phyloP scores from a whole-genome alignment of 2,113 vertebrate genomes.

The Raja brachyura region DNA sequence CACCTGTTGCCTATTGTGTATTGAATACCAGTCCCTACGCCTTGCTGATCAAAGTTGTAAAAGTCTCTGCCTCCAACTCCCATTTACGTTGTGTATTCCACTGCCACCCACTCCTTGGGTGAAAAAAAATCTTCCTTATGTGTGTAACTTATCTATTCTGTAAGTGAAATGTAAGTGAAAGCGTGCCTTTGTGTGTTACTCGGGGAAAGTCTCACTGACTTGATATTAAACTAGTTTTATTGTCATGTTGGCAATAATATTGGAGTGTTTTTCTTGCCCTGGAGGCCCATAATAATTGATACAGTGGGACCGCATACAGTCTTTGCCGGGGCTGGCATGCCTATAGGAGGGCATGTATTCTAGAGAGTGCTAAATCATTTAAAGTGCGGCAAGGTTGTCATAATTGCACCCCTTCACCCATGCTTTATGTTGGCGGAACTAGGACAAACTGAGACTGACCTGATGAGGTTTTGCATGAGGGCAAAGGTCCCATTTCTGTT shows the following conservation, averaged over 20 bases:
- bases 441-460: not conserved
- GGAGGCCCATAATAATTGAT: not conserved
- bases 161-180: not conserved
- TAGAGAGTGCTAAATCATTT: not conserved
- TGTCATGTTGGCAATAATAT: not conserved
- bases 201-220: not conserved
- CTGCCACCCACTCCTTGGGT: too few relatives aligned
- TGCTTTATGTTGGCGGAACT: not conserved
- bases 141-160: not conserved
- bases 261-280: not conserved
- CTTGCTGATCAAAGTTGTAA: too few relatives aligned
- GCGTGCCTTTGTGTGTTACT: not conserved
- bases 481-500: too few relatives aligned
- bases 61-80: too few relatives aligned
- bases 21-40: too few relatives aligned
- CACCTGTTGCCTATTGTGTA: too few relatives aligned
- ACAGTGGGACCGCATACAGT: not conserved
- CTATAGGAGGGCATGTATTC: not conserved
- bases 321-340: not conserved
- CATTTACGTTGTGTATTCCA: too few relatives aligned
- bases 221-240: not conserved
- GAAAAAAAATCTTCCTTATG: too few relatives aligned
- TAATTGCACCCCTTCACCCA: not conserved
- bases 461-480: not conserved
- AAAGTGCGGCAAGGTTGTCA: not conserved